Evolutionary conservation across 35 echinoderm and acorn worm genomes (phyloP).

Genomic region (Amphiura filiformis): DNA sequence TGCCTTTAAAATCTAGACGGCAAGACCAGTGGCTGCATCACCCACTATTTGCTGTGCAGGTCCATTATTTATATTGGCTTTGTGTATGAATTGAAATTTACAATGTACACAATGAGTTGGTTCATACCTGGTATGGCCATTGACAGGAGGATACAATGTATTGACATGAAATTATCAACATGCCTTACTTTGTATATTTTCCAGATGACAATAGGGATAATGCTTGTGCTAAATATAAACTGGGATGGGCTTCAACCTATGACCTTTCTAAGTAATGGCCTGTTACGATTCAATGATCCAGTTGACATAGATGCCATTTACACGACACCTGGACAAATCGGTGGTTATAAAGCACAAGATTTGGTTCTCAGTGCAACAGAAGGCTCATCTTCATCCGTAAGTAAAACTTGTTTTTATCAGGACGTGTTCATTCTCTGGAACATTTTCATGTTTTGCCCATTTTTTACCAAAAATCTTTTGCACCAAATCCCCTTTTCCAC

Average conservation of each 20-base stretch:
- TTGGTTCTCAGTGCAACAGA: constrained; percentile 25
- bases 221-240: constrained; percentile 56
- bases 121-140: no score
- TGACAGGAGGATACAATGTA: no score
- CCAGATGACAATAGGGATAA: constrained; percentile 56
- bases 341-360: constrained; percentile 41
- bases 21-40: no score
- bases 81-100: no score
- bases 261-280: constrained; percentile 40
- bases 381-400: constrained; percentile 29
- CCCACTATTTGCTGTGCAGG: no score
- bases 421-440: not conserved
- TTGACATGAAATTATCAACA: not conserved
- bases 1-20: no score
- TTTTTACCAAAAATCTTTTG: not conserved
- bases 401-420: not conserved
- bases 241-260: constrained; percentile 49
- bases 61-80: no score
- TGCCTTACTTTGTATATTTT: not conserved
- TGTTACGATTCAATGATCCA: constrained; percentile 32
- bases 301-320: constrained; percentile 15
- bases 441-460: not conserved
- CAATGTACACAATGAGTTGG: no score
- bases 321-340: constrained; percentile 25
- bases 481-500: not conserved